Evolutionary conservation across 2,797 vertebrate genomes (phyloP).

Genomic region (Caiman crocodilus): DNA sequence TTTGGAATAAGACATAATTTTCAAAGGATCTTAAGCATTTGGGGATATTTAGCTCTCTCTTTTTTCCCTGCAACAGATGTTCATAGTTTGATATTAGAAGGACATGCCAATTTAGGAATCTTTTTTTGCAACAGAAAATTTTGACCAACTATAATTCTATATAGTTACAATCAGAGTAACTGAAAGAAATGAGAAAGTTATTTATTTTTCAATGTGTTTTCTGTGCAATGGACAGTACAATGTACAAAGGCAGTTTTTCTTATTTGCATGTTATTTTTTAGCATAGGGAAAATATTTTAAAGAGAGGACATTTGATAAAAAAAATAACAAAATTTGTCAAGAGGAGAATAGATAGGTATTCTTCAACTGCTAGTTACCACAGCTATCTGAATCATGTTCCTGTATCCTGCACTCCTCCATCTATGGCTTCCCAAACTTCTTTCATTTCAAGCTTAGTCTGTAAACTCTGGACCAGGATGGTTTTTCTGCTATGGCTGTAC

Average conservation of each 20-base stretch:
- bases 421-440: not conserved
- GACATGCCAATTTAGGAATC: not conserved
- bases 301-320: not conserved
- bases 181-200: not conserved
- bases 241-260: not conserved
- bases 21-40: not conserved
- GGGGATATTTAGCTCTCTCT: not conserved
- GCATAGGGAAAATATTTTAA: not conserved
- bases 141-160: not conserved
- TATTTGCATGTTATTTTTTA: not conserved
- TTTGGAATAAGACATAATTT: not conserved
- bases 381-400: not conserved
- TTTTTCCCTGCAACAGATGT: not conserved
- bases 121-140: not conserved
- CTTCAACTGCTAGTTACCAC: not conserved
- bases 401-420: not conserved
- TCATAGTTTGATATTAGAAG: not conserved
- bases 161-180: not conserved
- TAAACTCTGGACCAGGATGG: not conserved
- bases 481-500: not conserved
- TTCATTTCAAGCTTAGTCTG: not conserved
- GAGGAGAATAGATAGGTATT: not conserved
- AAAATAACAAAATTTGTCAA: not conserved
- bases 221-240: not conserved
- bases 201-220: not conserved